Evolutionary conservation across 2,113 vertebrate species (phyloP), one percentile per base, ranked within the genome.

Genomic region (Hylia prasina): DNA sequence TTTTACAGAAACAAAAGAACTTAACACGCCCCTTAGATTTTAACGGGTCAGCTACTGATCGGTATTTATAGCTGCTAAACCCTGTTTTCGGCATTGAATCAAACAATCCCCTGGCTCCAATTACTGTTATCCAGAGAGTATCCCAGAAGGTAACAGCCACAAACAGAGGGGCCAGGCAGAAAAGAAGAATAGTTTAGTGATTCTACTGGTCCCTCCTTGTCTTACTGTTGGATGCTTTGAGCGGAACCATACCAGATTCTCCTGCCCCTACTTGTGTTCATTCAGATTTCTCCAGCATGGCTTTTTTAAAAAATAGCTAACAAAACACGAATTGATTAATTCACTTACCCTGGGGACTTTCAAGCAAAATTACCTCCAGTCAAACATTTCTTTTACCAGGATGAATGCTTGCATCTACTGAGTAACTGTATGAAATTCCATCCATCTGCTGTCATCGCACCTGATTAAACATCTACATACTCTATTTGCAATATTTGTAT

Each of bases 61-160:
- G 31, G 92, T 94, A 92, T 96, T 95, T 97, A 97, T 69, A 95
- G 95, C 90, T 86, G 82, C 71, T 88, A 88, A 94, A 97, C 90
- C 85, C 94, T 95, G 90, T 94, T 96, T 97, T 96, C 56, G 0
- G 58, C 92, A 90, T 61, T 92, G 95, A 93, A 90, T 92, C 71
- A 88, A 96, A 92, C 94, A 95, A 90, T 76, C 63, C 68, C 63
- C 64, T 90, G 90, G 92, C 94, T 97, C 79, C 92, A 90, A 86
- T 96, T 95, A 96, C 92, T 73, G 63, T 80, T 92, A 73, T 27
- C 54, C 76, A 83, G 68, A 79, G 79, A 94, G 75, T 9, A 88
- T 66, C 63, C 8, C 45, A 63, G 71, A 93, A 93, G 71, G 60
- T 42, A 88, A 79, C 42, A 90, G 64, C 71, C 68, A 11, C 63